phyloP scores from a whole-genome alignment of 2,113 vertebrate species.

The Channa argus region DNA sequence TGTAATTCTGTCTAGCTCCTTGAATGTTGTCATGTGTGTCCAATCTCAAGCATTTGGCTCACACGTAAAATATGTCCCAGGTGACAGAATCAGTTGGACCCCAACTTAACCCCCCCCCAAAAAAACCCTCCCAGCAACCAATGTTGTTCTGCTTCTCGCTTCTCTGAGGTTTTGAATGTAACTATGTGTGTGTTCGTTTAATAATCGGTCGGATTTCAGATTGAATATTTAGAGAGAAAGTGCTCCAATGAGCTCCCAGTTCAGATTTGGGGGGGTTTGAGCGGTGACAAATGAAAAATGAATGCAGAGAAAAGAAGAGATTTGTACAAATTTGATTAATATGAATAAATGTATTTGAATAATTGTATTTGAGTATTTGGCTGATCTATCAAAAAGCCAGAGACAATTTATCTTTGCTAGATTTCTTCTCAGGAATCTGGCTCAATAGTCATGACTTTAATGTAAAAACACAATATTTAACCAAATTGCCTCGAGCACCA shows the following conservation, averaged over 20 bases:
- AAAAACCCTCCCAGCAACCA: background rate
- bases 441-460: slow-evolving; percentile 77
- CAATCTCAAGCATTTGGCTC: slow-evolving; percentile 76
- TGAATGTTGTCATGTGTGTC: slow-evolving; percentile 74
- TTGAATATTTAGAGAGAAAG: slow-evolving; percentile 65
- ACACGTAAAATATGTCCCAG: slow-evolving; percentile 75
- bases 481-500: slow-evolving; percentile 61
- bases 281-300: slow-evolving; percentile 75
- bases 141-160: slow-evolving; percentile 21
- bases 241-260: slow-evolving; percentile 47
- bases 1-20: slow-evolving; percentile 32
- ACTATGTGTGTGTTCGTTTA: slow-evolving; percentile 9
- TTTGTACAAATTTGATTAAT: slow-evolving; percentile 78
- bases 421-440: slow-evolving; percentile 56
- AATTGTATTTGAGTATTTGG: slow-evolving; percentile 77
- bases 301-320: slow-evolving; percentile 50
- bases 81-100: slow-evolving; percentile 74
- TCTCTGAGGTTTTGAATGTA: slow-evolving; percentile 26
- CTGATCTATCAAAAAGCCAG: slow-evolving; percentile 75
- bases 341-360: slow-evolving; percentile 71
- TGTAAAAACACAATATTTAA: slow-evolving; percentile 74
- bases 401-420: slow-evolving; percentile 64
- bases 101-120: slow-evolving; percentile 50
- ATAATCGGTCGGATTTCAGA: slow-evolving; percentile 35
- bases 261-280: slow-evolving; percentile 51